Evolutionary conservation across 1,140 invertebrate genomes (phyloP), one percentile per base, ranked within the genome.

Genomic region (Diachasma alloeum): DNA sequence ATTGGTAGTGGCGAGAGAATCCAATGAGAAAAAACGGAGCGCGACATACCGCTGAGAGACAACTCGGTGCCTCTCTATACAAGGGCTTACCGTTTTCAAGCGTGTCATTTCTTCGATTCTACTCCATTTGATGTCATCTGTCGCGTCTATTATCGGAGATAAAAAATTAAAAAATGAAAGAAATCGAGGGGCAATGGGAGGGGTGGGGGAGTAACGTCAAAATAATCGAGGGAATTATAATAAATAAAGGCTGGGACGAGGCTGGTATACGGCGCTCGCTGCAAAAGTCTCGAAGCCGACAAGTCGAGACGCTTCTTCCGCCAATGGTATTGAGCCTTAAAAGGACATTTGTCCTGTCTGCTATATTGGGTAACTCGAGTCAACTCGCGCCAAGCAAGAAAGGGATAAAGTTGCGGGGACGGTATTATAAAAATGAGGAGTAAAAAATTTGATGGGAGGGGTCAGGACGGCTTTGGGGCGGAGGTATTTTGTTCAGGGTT

Each of bases 291-390:
- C 42, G 75, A 72, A 46, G 69, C 46, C 72, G 44, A 70, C 74
- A 72, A 76, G 75, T 76, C 70, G 68, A 76, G 75, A 76, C 72
- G 69, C 73, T 75, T 69, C 75, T 74, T 81, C 80, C 80, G 48
- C 73, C 78, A 70, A 81, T 79, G 78, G 78, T 70, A 75, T 75
- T 81, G 78, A 70, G 69, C 80, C 80, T 77, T 79, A 81, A 81
- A 81, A 81, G 80, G 80, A 81, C 59, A 81, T 79, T 81, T 81
- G 80, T 79, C 80, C 75, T 76, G 75, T 53, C 69, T 72, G 75
- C 75, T 76, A 76, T 76, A 76, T 76, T 76, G 75, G 75, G 75
- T 76, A 76, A 76, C 75, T 76, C 69, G 75, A 76, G 69, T 59
- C 75, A 76, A 76, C 69, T 76, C 63, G 66, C 31, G 69, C 69